phyloP scores from a whole-genome alignment of 2,888 invertebrate species.

The Colletes collaris region DNA sequence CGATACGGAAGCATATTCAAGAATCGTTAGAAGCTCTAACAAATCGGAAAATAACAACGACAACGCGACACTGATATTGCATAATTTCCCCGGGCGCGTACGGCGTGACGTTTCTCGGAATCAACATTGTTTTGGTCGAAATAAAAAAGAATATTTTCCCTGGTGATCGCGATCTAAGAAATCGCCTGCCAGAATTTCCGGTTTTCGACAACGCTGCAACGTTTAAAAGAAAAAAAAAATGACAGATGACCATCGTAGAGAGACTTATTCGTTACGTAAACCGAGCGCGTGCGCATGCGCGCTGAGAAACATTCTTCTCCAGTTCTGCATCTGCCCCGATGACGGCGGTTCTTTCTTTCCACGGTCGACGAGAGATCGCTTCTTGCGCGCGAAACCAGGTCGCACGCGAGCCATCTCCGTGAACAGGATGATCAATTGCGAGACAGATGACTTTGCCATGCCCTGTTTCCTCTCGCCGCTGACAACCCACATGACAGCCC shows the following conservation, averaged over 20 bases:
- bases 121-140: background rate
- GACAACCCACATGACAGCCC: constrained; percentile 66
- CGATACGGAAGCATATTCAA: background rate
- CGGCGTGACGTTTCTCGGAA: background rate
- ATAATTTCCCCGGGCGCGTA: background rate
- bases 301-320: background rate
- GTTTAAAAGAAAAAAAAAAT: background rate
- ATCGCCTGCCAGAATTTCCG: constrained; percentile 35
- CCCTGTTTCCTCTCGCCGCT: constrained; percentile 69
- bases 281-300: background rate
- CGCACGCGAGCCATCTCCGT: constrained; percentile 67
- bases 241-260: no score
- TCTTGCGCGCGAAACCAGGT: constrained; percentile 67
- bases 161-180: constrained; percentile 6
- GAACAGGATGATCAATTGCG: constrained; percentile 59
- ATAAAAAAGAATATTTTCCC: background rate
- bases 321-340: constrained; percentile 17
- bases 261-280: constrained; percentile 24
- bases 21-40: background rate
- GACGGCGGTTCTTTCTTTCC: constrained; percentile 44
- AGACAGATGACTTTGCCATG: constrained; percentile 63
- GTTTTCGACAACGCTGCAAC: constrained; percentile 20
- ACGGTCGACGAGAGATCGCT: constrained; percentile 52
- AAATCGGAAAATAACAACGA: background rate
- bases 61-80: background rate